Evolutionary conservation across 2,113 vertebrate species (phyloP), one percentile per base, ranked within the genome.

Genomic region (Microtus richardsoni): DNA sequence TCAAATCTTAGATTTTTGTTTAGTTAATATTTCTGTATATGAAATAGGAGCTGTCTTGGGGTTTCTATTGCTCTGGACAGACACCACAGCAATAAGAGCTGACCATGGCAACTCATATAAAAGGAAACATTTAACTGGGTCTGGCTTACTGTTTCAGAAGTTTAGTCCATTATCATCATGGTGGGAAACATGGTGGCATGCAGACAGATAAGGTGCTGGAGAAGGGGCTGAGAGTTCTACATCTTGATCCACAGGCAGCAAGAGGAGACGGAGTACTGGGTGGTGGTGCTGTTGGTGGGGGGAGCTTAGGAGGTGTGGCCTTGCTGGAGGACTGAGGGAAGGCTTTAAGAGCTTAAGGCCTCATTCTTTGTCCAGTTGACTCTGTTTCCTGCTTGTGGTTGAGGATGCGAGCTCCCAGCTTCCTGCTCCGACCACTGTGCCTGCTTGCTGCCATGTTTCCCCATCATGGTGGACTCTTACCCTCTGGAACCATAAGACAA

Each of bases 1-100:
- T 92, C 80, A 82, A 19, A 60, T 78, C 49, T 88, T 90, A 52
- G 44, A 82, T 87, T 66, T 9, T 44, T 88, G 68, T 91, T 78
- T 60, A 88, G 21, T 77, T 87, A 19, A 66, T 83, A 91, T 93
- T 74, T 92, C 33, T 83, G 24, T 78, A 22, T 75, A 1, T 78
- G n/a, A 80, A 36, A n/a, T 75, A 30, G 54, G 44, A 24, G 74
- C 66, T 71, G 68, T 71, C 68, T 71, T 71, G n/a, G 68, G 36
- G 68, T 71, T 71, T 71, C 68, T 71, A 7, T n/a, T 71, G 36
- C 17, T 71, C 16, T 71, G 68, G 17, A n/a, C 28, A 71, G 68
- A n/a, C 36, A 71, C 16, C 36, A n/a, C 17, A 58, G 54, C 54
- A 58, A 58, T 19, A 58, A 58, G 54, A 58, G 17, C 17, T 71